Evolutionary conservation across 2,797 vertebrate species (phyloP).

Genomic region (Coranthus polyacanthus): DNA sequence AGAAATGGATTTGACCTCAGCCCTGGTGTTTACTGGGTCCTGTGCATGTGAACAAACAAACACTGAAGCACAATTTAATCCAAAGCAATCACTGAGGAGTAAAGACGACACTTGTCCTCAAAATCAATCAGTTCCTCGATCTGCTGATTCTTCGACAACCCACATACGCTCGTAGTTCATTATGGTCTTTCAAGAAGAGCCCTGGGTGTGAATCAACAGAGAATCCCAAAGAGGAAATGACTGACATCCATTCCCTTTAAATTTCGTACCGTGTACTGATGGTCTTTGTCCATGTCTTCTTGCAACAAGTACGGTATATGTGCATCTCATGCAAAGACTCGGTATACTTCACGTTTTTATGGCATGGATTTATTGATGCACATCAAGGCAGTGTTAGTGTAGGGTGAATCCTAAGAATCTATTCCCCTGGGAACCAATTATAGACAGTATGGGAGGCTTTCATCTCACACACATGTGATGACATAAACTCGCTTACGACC

Average conservation of each 20-base stretch:
- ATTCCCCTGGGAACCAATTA: slow-evolving; percentile 62
- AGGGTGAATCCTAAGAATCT: slow-evolving; percentile 25
- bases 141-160: slow-evolving; percentile 34
- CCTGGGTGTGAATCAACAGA: slow-evolving; percentile 41
- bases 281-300: too few species aligned
- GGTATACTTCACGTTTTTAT: slow-evolving; percentile 3
- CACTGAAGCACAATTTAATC: slow-evolving; percentile 27
- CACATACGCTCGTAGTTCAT: slow-evolving; percentile 20
- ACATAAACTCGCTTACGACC: slow-evolving; percentile 29
- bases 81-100: slow-evolving; percentile 26
- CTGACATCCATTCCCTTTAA: slow-evolving; percentile 27
- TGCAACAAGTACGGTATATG: slow-evolving; percentile 1
- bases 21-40: slow-evolving; percentile 2
- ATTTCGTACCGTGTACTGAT: too few species aligned
- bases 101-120: slow-evolving; percentile 30
- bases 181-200: slow-evolving; percentile 11
- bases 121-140: slow-evolving; percentile 59
- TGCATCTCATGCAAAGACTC: neutral
- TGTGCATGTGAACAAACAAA: neutral
- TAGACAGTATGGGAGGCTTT: slow-evolving; percentile 43
- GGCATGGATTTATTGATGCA: slow-evolving; percentile 30
- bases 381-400: slow-evolving; percentile 5
- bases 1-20: slow-evolving; percentile 27
- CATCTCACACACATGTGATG: slow-evolving; percentile 42
- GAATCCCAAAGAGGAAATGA: slow-evolving; percentile 20